phyloP scores from a whole-genome alignment of 1,140 invertebrate genomes.

The Hyphantria cunea region DNA sequence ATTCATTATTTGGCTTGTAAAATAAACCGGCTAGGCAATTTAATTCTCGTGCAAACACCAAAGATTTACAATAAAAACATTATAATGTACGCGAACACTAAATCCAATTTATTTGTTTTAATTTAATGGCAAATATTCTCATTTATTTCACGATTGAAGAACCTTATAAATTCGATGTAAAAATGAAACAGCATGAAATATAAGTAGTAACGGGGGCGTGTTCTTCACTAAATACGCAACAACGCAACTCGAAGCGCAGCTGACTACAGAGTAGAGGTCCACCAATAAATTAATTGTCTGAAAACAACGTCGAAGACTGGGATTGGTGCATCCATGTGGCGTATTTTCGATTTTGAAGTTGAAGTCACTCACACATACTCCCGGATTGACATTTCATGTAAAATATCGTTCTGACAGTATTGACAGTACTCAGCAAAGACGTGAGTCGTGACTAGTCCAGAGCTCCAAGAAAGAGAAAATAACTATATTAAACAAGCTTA shows the following conservation, averaged over 20 bases:
- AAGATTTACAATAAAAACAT: constrained; percentile 35
- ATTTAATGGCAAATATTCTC: no score
- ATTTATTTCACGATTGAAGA: no score
- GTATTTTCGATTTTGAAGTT: no score
- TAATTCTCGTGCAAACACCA: constrained; percentile 30
- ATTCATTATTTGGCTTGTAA: constrained; percentile 82
- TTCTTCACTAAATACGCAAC: constrained; percentile 28
- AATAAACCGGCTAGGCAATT: constrained; percentile 48
- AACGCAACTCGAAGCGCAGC: constrained; percentile 29
- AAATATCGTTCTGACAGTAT: no score
- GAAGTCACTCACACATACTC: no score
- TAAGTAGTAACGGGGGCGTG: constrained; percentile 18
- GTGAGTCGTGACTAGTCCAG: no score
- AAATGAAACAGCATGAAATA: constrained; percentile 23
- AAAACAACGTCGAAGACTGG: neutral
- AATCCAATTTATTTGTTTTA: neutral
- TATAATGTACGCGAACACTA: constrained; percentile 12
- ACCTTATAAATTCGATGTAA: constrained; percentile 1
- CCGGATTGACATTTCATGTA: no score
- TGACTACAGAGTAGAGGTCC: constrained; percentile 16
- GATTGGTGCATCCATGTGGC: neutral
- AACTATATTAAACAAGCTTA: no score
- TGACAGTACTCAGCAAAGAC: no score
- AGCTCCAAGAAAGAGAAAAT: no score
- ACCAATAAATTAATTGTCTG: constrained; percentile 3